phyloP scores from a whole-genome alignment of 2,797 vertebrate species.

The Poecilia picta region DNA sequence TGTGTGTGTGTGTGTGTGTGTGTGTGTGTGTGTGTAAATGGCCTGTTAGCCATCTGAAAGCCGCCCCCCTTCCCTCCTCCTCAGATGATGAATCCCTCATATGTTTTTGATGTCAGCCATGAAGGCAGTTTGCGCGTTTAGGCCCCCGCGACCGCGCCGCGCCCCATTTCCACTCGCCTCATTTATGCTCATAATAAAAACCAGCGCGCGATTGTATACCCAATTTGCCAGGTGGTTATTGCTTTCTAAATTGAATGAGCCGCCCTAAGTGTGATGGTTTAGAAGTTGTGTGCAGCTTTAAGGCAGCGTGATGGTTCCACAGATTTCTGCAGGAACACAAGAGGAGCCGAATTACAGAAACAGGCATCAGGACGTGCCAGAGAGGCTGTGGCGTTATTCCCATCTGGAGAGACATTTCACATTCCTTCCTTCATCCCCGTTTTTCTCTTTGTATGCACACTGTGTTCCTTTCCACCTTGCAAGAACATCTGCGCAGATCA shows the following conservation, averaged over 20 bases:
- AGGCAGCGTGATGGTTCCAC: slow-evolving; percentile 60
- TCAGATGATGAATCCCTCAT: slow-evolving; percentile 75
- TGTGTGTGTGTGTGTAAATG: slow-evolving; percentile 47
- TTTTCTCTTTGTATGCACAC: slow-evolving; percentile 17
- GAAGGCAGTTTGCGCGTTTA: slow-evolving; percentile 68
- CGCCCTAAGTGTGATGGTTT: slow-evolving; percentile 72
- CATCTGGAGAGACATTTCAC: slow-evolving; percentile 35
- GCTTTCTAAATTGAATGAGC: slow-evolving; percentile 79
- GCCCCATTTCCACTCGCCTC: slow-evolving; percentile 69
- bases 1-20: slow-evolving; percentile 42
- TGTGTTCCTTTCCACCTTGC: neutral
- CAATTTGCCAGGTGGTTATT: slow-evolving; percentile 81
- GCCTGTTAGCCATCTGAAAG: slow-evolving; percentile 80
- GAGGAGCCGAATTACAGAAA: slow-evolving; percentile 49
- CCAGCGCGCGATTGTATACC: slow-evolving; percentile 68
- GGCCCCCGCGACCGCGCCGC: slow-evolving; percentile 47
- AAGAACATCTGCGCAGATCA: slow-evolving; percentile 27
- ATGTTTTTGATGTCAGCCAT: slow-evolving; percentile 75
- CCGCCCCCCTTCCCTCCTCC: slow-evolving; percentile 55
- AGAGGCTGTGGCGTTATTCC: slow-evolving; percentile 28
- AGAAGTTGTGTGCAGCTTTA: slow-evolving; percentile 65
- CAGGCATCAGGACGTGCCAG: slow-evolving; percentile 24
- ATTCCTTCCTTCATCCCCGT: slow-evolving; percentile 33
- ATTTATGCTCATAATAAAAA: slow-evolving; percentile 78
- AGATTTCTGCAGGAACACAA: slow-evolving; percentile 54